These are phyloP conservation scores for Lepilemur ruficaudatus DNA, from an alignment of 2,797 vertebrate genomes.

Conservation along the genomic window DNA sequence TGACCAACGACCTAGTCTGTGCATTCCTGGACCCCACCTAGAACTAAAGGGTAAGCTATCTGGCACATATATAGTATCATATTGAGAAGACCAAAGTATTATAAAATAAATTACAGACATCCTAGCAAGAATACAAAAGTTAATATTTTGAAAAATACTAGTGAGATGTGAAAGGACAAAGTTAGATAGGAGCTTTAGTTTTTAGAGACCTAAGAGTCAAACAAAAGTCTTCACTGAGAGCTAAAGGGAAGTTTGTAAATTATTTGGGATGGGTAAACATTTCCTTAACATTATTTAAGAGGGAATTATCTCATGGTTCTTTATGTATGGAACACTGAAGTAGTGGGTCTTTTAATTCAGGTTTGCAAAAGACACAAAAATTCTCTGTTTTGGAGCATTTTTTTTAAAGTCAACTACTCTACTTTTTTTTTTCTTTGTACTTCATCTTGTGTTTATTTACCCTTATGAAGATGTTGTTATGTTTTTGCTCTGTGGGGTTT, in stretches of 20 bases:
- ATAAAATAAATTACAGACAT: neutral
- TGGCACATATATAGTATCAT: neutral
- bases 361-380: neutral
- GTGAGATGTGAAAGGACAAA: neutral
- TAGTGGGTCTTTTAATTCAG: neutral
- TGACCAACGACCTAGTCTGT: neutral
- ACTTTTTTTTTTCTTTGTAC: neutral
- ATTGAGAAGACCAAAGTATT: neutral
- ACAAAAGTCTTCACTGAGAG: neutral
- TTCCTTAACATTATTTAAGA: neutral
- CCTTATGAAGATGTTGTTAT: neutral
- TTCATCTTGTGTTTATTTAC: neutral
- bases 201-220: neutral
- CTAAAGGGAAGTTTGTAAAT: neutral
- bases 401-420: neutral
- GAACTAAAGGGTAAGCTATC: neutral
- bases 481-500: neutral
- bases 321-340: neutral
- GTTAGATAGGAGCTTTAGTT: neutral
- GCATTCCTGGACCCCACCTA: neutral
- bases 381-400: neutral
- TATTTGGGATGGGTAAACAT: neutral
- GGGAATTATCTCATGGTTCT: neutral
- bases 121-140: neutral
- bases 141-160: slow-evolving; percentile 35